phyloP scores from a whole-genome alignment of 2,113 vertebrate genomes.

The Petrocephalus zakoni region DNA sequence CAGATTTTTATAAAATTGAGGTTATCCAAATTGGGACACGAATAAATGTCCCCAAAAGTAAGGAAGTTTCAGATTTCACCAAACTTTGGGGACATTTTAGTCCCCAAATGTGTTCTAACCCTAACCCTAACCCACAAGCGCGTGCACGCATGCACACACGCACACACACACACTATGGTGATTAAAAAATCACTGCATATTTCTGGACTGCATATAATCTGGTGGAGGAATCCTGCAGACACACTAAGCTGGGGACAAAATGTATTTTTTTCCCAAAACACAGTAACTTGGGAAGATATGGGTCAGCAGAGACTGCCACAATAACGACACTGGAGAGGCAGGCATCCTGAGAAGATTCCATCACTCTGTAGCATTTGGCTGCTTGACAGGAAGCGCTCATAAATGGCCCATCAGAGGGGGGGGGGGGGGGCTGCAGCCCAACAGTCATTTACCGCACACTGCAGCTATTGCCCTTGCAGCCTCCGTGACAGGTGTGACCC shows the following conservation, averaged over 20 bases:
- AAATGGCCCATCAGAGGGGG: not conserved
- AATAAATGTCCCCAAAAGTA: too few species aligned
- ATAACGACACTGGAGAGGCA: not conserved
- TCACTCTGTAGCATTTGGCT: not conserved
- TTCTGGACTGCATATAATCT: not conserved
- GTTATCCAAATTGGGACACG: too few species aligned
- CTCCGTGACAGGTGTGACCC: not conserved
- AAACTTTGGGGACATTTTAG: too few species aligned
- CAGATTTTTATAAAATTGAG: too few species aligned
- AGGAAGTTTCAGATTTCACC: too few species aligned
- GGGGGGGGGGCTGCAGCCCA: not conserved
- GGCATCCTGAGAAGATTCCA: not conserved
- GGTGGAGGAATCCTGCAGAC: not conserved
- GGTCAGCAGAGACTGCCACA: not conserved
- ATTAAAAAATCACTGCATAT: not conserved
- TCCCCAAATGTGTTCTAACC: too few species aligned
- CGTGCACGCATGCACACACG: not conserved
- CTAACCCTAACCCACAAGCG: not conserved
- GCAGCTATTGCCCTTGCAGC: not conserved
- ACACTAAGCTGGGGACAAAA: not conserved
- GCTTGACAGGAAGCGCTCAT: not conserved
- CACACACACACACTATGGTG: not conserved
- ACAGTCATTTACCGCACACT: not conserved
- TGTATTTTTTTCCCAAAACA: not conserved
- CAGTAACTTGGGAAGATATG: not conserved